Evolutionary conservation across 2,888 invertebrate species (phyloP).

Genomic region (Amblyteles armatorius): DNA sequence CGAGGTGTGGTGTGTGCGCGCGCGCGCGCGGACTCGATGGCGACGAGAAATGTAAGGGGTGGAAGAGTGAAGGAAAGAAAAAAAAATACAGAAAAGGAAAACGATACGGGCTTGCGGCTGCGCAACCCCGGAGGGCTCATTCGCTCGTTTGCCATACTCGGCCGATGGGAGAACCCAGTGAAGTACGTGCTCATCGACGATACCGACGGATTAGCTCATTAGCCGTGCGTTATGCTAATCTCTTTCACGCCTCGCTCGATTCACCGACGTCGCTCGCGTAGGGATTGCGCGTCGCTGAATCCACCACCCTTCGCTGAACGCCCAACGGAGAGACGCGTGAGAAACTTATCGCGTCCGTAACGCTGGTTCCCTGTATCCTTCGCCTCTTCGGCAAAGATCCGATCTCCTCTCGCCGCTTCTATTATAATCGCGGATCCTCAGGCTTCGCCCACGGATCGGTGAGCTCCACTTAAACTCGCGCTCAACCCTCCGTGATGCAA

Average conservation of each 20-base stretch:
- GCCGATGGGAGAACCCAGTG: slow-evolving; percentile 14
- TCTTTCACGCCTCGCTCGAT: slow-evolving; percentile 74
- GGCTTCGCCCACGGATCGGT: background rate
- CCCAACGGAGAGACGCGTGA: slow-evolving; percentile 66
- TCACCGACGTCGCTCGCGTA: slow-evolving; percentile 72
- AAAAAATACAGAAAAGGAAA: background rate
- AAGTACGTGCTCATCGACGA: slow-evolving; percentile 76
- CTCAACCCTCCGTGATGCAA: background rate
- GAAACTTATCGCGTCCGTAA: slow-evolving; percentile 65
- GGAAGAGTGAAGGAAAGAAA: slow-evolving; percentile 4
- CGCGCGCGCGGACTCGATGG: background rate
- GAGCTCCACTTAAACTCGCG: background rate
- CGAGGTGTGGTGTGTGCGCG: slow-evolving; percentile 19
- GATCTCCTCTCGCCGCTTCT: slow-evolving; percentile 21
- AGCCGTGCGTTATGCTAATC: slow-evolving; percentile 79
- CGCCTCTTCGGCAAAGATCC: background rate
- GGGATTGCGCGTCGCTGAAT: slow-evolving; percentile 57
- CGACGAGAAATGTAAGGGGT: slow-evolving; percentile 4
- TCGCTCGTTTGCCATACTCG: slow-evolving; percentile 15
- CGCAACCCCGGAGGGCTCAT: background rate
- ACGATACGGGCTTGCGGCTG: slow-evolving; percentile 14
- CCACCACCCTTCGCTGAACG: slow-evolving; percentile 67
- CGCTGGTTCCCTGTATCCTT: background rate
- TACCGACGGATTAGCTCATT: slow-evolving; percentile 78
- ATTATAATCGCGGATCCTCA: slow-evolving; percentile 3